A percentile compares a stretch with the other conserved stretches of the same genome.
These are phyloP conservation scores for Lamproptera curius DNA, from an alignment of 2,888 invertebrate species.

Conservation along the genomic window DNA sequence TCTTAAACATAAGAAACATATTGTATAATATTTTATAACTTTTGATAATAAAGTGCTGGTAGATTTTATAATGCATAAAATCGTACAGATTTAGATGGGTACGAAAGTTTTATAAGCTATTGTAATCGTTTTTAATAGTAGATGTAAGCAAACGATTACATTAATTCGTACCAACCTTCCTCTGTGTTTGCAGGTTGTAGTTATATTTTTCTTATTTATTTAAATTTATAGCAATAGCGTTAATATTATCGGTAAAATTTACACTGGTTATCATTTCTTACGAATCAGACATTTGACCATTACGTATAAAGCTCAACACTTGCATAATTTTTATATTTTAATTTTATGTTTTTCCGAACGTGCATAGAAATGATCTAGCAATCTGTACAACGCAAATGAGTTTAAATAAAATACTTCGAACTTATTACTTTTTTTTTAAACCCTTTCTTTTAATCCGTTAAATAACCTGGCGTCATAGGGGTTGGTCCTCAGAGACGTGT, in stretches of 20 bases:
- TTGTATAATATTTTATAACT: constrained; percentile 73
- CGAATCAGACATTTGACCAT: constrained; percentile 16
- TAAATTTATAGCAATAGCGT: constrained; percentile 68
- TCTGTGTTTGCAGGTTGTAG: constrained; percentile 69
- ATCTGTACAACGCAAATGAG: constrained; percentile 65
- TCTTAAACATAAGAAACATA: constrained; percentile 42
- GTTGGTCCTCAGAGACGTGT: no score
- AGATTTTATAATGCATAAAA: constrained; percentile 48
- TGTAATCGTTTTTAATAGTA: constrained; percentile 50
- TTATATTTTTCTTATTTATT: constrained; percentile 75
- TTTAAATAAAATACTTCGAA: constrained; percentile 73
- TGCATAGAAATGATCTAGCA: constrained; percentile 54
- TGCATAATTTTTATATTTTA: constrained; percentile 45
- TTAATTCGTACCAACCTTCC: constrained; percentile 71
- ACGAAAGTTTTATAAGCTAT: constrained; percentile 62
- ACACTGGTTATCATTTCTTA: constrained; percentile 32
- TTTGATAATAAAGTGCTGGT: constrained; percentile 76
- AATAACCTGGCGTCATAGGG: no score
- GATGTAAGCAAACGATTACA: constrained; percentile 51
- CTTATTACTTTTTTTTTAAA: constrained; percentile 30
- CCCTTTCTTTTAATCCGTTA: no score
- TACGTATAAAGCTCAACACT: constrained; percentile 24
- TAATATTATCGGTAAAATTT: constrained; percentile 31
- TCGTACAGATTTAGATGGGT: constrained; percentile 62
- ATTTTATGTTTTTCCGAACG: constrained; percentile 54